Evolutionary conservation across 1,140 invertebrate genomes (phyloP), one percentile per base, ranked within the genome.

Genomic region (Condylostylus longicornis): DNA sequence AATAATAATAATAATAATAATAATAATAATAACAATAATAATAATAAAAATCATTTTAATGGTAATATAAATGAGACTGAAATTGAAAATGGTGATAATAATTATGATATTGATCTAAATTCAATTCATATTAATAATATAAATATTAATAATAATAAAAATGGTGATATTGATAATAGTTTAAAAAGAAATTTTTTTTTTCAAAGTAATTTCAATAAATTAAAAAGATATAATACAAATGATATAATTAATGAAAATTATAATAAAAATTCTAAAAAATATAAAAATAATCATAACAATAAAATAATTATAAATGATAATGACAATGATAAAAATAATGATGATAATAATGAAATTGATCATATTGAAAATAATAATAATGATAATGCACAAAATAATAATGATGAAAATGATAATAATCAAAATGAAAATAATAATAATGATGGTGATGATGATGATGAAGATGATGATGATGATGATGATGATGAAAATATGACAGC

Each of bases 1-100:
- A 44, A 36, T 18, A 48, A 56, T 14, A 27, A 50, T 1, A 45
- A 50, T n/a, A 37, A 42, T 23, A 48, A 47, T 28, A 49, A 48
- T 38, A 40, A 44, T 18, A 23, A 9, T 18, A 22, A n/a, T n/a
- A 48, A 44, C 25, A 46, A 37, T 18, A 49, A 41, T 32, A 46
- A 45, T n/a, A 48, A 52, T 10, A 22, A 30, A 38, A 51, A 43
- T 21, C 48, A 50, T 27, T 50, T 43, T 4, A 35, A 20, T 28
- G 49, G 48, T 19, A 13, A 14, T 18, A 8, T 23, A 18, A 15
- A 14, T 18, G 15, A 13, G 20, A 13, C 15, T 29, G 21, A 19
- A 12, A 5, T 13, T 29, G 14, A 6, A 18, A 17, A 14, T 33
- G 18, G 15, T 19, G n/a, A 20, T 35, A 7, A 0, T 15, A 19